Base-by-base conservation (phyloP, 1,140 invertebrate genomes). In the Pomacea maculata region DNA sequence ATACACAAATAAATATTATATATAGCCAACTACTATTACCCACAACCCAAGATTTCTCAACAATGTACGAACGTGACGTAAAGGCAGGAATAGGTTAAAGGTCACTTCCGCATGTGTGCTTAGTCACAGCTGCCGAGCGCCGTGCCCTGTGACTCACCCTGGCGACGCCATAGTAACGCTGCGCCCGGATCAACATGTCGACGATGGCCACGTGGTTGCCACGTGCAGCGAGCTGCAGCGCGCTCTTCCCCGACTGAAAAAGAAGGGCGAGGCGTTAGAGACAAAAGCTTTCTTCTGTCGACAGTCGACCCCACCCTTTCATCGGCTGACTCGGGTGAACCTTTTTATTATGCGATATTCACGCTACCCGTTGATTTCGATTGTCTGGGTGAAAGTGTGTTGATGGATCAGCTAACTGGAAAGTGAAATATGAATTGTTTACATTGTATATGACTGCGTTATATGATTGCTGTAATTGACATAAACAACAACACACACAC, bases 161-260 rank as follows among this genome's bases (percentile, higher is more conserved):
- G 15, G 87, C 79, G 11, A 83, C 83, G 45, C 86, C 85, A 71
- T 86, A 86, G 73, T 88, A 88, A 80, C 89, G 83, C 67, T 92
- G 94, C 12, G 95, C 96, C 88, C 94, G 95, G 75, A 96, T 96
- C 65, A 96, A 94, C 93, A 96, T 95, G 86, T 96, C 95, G 74
- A 96, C 94, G 75, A 96, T 96, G 7, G 95, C 95, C 19, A 95
- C 95, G 91, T 96, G 96, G 89, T 95, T 96, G 19, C 95, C 95
- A 81, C 95, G 91, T 2, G 95, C 95, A 0, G 95, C 95, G 55
- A 95, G 93, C 83, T 95, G 93, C 82, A 95, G 86, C 80, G 94
- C 94, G 83, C 95, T 95, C 85, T 93, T 93, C 55, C 94, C 94
- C 78, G 93, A 92, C 94, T 93, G 86, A 29, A 85, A 82, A 75